Conservation (phyloP, 2,797 vertebrate genomes). For the Bucorvus abyssinicus region DNA sequence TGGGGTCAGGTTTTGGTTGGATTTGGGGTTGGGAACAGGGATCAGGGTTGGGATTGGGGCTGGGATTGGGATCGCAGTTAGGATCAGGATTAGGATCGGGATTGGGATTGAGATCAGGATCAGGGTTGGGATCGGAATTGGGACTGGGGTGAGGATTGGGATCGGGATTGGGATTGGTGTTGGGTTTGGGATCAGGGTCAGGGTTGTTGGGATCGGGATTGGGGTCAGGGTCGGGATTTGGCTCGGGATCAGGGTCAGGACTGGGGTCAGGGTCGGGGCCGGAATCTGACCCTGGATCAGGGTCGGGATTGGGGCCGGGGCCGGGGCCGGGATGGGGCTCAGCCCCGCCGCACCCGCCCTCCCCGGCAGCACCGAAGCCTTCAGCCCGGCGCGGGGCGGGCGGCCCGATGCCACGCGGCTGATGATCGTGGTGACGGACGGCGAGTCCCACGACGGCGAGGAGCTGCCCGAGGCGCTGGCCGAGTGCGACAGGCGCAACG, state of each 20-base stretch:
- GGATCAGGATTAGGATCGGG: too few relatives aligned
- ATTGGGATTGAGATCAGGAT: too few relatives aligned
- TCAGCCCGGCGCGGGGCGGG: slow-evolving; percentile 83
- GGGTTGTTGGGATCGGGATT: too few relatives aligned
- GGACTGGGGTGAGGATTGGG: not conserved
- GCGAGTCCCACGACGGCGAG: slow-evolving; percentile 94
- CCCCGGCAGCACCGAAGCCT: slow-evolving; percentile 85
- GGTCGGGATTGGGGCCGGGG: too few relatives aligned
- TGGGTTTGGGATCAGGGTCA: too few relatives aligned
- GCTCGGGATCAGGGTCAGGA: too few relatives aligned
- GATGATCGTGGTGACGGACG: slow-evolving; percentile 95
- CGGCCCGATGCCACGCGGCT: slow-evolving; percentile 87
- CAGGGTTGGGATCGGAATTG: too few relatives aligned
- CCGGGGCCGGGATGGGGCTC: too few relatives aligned
- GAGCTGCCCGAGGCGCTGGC: slow-evolving; percentile 82
- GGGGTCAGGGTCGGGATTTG: accelerated
- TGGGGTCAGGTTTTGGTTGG: not conserved
- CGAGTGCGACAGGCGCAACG: slow-evolving; percentile 85
- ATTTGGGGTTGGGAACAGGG: too few relatives aligned
- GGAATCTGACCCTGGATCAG: too few relatives aligned
- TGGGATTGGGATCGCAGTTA: accelerated
- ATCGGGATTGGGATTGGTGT: too few relatives aligned
- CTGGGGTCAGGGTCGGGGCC: too few relatives aligned
- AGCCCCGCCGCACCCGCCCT: accelerated
- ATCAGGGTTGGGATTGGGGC: not conserved